Evolutionary conservation across 2,888 invertebrate genomes (phyloP).

Genomic region (Ormyrus rosae): DNA sequence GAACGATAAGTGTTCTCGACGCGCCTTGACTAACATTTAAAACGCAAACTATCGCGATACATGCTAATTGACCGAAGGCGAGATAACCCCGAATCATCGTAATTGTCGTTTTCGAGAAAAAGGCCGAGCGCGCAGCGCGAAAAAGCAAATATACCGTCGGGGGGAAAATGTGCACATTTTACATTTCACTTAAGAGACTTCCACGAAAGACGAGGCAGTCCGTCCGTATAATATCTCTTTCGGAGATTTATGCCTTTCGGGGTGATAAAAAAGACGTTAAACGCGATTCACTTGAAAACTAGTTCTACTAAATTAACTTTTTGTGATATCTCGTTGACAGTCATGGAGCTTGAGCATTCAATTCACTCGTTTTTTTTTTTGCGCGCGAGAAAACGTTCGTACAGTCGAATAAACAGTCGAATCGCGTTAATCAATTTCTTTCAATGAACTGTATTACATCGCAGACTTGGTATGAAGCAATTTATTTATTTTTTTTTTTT

Average conservation of each 20-base stretch:
- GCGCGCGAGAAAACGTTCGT: no score
- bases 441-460: background rate
- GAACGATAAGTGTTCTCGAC: background rate
- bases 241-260: slow-evolving; percentile 29
- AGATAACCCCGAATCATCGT: background rate
- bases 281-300: slow-evolving; percentile 3
- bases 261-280: slow-evolving; percentile 38
- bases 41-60: background rate
- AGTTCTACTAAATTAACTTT: slow-evolving; percentile 12
- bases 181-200: slow-evolving; percentile 15
- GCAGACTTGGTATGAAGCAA: background rate
- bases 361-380: no score
- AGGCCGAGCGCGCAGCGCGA: no score
- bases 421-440: no score
- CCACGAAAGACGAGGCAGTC: slow-evolving; percentile 9
- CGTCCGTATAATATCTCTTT: background rate
- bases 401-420: no score
- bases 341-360: background rate
- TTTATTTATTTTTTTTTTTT: no score
- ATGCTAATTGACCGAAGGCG: slow-evolving; percentile 12
- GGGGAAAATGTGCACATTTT: slow-evolving; percentile 12
- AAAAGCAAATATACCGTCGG: no score
- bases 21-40: background rate
- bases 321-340: background rate
- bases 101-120: background rate